These are phyloP conservation scores for Lutjanus erythropterus DNA, from an alignment of 2,113 vertebrate genomes.

Conservation along the genomic window DNA sequence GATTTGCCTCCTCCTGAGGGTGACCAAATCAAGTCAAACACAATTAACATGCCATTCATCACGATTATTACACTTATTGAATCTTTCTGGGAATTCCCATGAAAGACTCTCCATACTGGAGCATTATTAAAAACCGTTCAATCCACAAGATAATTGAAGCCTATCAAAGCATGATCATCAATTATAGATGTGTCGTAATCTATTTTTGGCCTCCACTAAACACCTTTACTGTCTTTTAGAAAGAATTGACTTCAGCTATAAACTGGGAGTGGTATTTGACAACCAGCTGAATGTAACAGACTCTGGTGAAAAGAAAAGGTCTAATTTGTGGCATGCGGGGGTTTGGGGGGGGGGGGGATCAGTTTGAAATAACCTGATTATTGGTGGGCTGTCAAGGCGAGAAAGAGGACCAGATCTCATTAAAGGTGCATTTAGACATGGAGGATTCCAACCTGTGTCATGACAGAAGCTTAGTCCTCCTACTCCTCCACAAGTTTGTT, in stretches of 20 bases:
- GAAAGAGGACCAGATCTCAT: slow-evolving; percentile 58
- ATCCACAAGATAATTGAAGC: slow-evolving; percentile 50
- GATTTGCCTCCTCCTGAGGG: slow-evolving; percentile 22
- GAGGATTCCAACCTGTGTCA: slow-evolving; percentile 37
- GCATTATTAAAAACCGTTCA: slow-evolving; percentile 63
- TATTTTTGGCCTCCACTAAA: slow-evolving; percentile 35
- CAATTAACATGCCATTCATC: slow-evolving; percentile 58
- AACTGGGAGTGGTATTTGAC: slow-evolving; percentile 1
- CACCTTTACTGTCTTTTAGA: not conserved
- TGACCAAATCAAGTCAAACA: slow-evolving; percentile 62
- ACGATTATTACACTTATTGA: slow-evolving; percentile 59
- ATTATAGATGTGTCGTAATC: slow-evolving; percentile 45
- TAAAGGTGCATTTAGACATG: slow-evolving; percentile 50
- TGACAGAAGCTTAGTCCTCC: slow-evolving; percentile 34
- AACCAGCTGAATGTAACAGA: slow-evolving; percentile 15
- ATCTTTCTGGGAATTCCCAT: slow-evolving; percentile 54
- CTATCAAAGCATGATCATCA: slow-evolving; percentile 56
- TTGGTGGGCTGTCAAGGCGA: slow-evolving; percentile 47
- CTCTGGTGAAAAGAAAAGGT: slow-evolving; percentile 8
- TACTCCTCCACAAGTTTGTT: slow-evolving; percentile 42
- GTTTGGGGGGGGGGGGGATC: slow-evolving; percentile 3
- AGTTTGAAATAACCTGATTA: slow-evolving; percentile 49
- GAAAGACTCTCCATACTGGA: slow-evolving; percentile 19
- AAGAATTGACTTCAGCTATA: not conserved
- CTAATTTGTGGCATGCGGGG: slow-evolving; percentile 29